Conservation (phyloP, 30 jellyfish, hydroid and myxozoan species). For the Aurelia aurita complex sp. Pacific region DNA sequence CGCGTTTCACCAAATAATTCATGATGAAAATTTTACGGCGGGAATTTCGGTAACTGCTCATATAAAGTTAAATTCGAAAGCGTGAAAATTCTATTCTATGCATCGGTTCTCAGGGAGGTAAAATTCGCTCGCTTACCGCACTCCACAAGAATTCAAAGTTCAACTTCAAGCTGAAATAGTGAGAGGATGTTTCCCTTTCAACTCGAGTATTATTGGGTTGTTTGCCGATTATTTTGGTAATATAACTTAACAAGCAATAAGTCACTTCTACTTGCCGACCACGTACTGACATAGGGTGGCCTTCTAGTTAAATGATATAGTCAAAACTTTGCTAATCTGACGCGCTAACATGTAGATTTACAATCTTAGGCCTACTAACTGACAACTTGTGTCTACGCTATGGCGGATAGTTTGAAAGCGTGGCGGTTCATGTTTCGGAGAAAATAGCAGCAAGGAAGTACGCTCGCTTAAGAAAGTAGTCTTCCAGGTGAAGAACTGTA, state of each 20-base stretch:
- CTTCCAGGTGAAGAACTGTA: no score
- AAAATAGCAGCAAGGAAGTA: background rate
- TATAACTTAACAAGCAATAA: background rate
- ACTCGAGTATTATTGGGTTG: background rate
- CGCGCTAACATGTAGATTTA: constrained; percentile 1
- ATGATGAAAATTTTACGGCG: no score
- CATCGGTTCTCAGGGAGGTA: no score
- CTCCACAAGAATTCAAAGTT: no score
- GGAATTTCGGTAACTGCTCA: no score
- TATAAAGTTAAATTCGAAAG: no score
- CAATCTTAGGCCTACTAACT: background rate
- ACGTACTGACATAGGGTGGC: background rate
- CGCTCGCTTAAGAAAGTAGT: no score
- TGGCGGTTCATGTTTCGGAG: background rate
- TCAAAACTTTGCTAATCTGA: no score
- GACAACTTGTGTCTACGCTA: background rate
- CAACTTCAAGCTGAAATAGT: no score
- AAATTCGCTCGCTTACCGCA: no score
- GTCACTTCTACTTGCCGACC: background rate
- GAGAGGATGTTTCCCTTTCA: background rate
- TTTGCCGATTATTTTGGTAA: background rate
- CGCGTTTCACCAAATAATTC: no score
- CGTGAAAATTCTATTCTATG: no score
- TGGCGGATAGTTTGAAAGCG: background rate
- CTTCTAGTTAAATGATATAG: background rate